Evolutionary conservation across 2,888 invertebrate genomes (phyloP).

Genomic region (Patella ulyssiponensis): DNA sequence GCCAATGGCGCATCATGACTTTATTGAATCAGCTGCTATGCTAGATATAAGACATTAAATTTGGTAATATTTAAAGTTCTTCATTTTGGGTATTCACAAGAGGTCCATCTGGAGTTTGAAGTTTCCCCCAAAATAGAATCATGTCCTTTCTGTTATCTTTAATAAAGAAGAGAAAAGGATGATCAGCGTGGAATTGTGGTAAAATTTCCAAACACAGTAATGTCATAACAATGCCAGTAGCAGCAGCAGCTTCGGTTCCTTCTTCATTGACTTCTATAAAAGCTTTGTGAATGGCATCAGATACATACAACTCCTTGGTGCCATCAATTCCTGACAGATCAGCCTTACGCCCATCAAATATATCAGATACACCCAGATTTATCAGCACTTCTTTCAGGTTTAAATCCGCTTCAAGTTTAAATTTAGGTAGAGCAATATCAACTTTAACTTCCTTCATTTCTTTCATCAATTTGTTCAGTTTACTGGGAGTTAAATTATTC

Average conservation of each 20-base stretch:
- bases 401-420: conserved; percentile 53
- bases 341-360: conserved; percentile 56
- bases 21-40: too few species aligned
- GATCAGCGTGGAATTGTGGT: conserved; percentile 50
- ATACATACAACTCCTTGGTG: conserved; percentile 51
- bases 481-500: conserved; percentile 32
- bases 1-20: too few species aligned
- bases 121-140: conserved; percentile 47
- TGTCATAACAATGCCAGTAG: conserved; percentile 51
- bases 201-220: conserved; percentile 29
- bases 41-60: too few species aligned
- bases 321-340: conserved; percentile 64
- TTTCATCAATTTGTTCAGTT: conserved; percentile 14
- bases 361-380: conserved; percentile 56
- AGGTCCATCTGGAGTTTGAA: background rate
- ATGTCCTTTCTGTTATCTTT: conserved; percentile 42
- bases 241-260: conserved; percentile 68
- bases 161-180: conserved; percentile 67
- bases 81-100: background rate
- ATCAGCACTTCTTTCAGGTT: conserved; percentile 45
- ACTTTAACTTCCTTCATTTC: background rate
- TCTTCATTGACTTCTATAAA: conserved; percentile 69
- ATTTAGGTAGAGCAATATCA: conserved; percentile 50
- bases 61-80: background rate
- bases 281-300: conserved; percentile 66